Percentiles rank a stretch among this genome's conserved stretches.
Conservation (phyloP, 2,113 vertebrate genomes). For the Monarcha castaneiventris region DNA sequence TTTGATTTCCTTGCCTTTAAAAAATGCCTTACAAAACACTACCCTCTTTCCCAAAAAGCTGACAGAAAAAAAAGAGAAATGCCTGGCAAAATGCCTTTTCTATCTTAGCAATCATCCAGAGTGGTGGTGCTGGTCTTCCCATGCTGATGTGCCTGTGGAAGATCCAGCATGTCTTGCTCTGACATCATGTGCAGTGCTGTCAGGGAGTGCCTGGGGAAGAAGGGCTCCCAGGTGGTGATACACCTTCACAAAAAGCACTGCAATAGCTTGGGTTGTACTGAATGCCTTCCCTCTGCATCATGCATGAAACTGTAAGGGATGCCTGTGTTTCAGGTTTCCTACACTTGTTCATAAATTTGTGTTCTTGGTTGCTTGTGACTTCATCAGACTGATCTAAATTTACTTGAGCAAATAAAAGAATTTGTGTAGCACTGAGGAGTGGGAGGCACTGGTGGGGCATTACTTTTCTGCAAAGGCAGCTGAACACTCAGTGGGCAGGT, state of each 20-base stretch:
- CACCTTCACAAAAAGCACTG: not conserved
- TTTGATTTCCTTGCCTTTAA: not conserved
- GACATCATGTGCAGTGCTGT: accelerated
- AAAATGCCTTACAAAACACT: not conserved
- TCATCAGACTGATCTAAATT: not conserved
- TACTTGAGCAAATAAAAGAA: not conserved
- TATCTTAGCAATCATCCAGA: accelerated
- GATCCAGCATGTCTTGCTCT: not conserved
- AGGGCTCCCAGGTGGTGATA: not conserved
- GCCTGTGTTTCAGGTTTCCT: not conserved
- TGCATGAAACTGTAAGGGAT: not conserved
- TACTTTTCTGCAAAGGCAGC: not conserved
- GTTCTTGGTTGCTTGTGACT: not conserved
- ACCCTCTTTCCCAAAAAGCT: not conserved
- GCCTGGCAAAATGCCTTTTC: not conserved
- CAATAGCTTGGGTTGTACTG: not conserved
- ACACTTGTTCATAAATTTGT: not conserved
- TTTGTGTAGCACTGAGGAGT: not conserved
- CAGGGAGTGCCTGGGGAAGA: not conserved
- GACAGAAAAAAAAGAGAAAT: not conserved
- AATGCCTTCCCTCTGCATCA: not conserved
- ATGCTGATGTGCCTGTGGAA: not conserved
- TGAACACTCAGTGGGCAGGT: not conserved
- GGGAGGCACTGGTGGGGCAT: not conserved
- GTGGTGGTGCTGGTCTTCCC: not conserved